Percentiles rank a stretch among this genome's conserved stretches.
These are phyloP conservation scores for Setophaga coronata DNA, from an alignment of 2,113 vertebrate genomes.

Conservation along the genomic window DNA sequence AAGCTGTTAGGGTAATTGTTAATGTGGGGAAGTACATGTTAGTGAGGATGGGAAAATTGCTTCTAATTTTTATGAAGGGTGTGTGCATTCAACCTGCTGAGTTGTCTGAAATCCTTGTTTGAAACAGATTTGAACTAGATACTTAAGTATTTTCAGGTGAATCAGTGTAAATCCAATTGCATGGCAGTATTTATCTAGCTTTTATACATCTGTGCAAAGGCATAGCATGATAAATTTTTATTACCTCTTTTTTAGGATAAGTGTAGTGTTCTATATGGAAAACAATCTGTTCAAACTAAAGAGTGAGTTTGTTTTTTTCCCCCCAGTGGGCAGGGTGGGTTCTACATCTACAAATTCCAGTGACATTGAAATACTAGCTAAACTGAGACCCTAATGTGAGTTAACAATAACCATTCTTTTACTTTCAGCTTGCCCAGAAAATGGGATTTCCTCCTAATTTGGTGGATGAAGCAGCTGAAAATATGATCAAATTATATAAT, in stretches of 20 bases:
- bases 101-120: not conserved
- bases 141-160: not conserved
- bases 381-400: not conserved
- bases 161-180: not conserved
- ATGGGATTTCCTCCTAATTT: conserved; percentile 92
- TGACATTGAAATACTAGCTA: not conserved
- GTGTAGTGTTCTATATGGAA: not conserved
- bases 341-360: not conserved
- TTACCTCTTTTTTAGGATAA: not conserved
- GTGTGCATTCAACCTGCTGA: not conserved
- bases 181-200: not conserved
- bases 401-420: not conserved
- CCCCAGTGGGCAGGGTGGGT: not conserved
- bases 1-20: conserved; percentile 86
- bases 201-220: not conserved
- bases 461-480: conserved; percentile 91
- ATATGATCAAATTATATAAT: conserved; percentile 94
- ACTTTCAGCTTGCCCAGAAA: conserved; percentile 87
- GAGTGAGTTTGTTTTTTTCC: not conserved
- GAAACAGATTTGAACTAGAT: not conserved
- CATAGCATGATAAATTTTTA: not conserved
- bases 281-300: not conserved
- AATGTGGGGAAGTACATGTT: not conserved
- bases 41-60: not conserved
- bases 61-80: not conserved